Base-by-base conservation (phyloP, 2,797 vertebrate genomes). In the Takifugu ocellatus region DNA sequence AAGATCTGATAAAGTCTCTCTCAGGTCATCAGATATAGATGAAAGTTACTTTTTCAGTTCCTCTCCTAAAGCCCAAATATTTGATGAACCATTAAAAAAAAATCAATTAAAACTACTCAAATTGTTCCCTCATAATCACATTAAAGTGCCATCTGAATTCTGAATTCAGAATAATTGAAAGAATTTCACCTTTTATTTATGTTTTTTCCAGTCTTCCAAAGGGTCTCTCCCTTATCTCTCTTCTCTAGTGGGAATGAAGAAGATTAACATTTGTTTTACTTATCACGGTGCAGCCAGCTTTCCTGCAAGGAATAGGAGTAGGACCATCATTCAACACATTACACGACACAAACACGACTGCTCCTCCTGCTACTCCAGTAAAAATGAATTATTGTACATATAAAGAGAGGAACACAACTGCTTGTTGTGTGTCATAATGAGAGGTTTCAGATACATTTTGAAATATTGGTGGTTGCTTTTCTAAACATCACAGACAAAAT, bases 201-300 rank as follows among this genome's bases (percentile, higher is more conserved):
- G 66, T 64, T 63, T 63, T 75, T 66, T 75, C 74, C 70, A 56
- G 61, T 48, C 80, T 77, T 66, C 56, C 45, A 67, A 52, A 74
- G 58, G 58, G 56, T 49, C 72, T 50, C 50, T 46, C 53, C 52
- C 63, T 92, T 92, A 91, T 93, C 90, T 87, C 84, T 86, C 72
- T 70, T 87, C 84, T 80, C 91, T 87, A 81, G 87, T 88, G 87
- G 87, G 84, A 93, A 89, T 83, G 83, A 89, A 86, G 88, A 89
- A 93, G 90, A 90, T 94, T 92, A 92, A 92, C 92, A 89, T 89
- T 92, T 84, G 85, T 88, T 93, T 92, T 87, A 93, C 89, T 94
- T 93, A 94, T 92, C 92, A 87, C 82, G 85, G 85, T 68, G 66
- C 87, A 88, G 87, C 90, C 91, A 91, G 90, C 86, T 74, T 77